These are phyloP conservation scores for Heliconius nattereri DNA, from an alignment of 1,140 invertebrate species.

Conservation along the genomic window DNA sequence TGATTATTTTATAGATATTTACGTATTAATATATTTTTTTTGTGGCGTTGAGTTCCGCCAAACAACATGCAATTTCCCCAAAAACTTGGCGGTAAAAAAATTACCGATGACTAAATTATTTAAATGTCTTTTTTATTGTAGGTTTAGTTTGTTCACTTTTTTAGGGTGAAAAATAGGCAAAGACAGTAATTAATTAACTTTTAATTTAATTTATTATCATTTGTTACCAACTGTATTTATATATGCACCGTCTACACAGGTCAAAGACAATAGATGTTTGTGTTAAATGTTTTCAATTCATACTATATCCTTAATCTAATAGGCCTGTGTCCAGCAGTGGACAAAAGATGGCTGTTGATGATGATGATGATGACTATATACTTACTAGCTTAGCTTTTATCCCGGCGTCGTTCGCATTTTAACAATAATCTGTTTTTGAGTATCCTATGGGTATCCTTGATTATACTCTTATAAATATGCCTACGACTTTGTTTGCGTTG, in stretches of 20 bases:
- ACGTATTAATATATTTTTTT: neutral
- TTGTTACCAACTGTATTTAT: neutral
- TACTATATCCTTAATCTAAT: neutral
- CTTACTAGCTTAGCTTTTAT: too few species aligned
- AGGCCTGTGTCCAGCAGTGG: too few species aligned
- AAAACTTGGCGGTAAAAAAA: too few species aligned
- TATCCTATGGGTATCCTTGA: too few species aligned
- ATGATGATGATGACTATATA: too few species aligned
- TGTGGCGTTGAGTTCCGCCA: too few species aligned
- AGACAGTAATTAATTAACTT: neutral
- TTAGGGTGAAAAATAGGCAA: neutral
- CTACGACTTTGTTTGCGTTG: too few species aligned
- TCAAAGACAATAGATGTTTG: constrained; percentile 6
- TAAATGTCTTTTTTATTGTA: neutral
- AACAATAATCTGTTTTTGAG: too few species aligned
- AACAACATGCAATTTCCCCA: neutral
- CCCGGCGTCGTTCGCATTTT: too few species aligned
- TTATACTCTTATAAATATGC: too few species aligned
- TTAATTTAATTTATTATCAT: neutral
- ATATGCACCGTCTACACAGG: neutral
- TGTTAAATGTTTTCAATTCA: neutral
- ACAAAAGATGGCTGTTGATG: too few species aligned
- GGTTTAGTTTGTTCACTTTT: neutral
- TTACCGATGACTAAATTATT: neutral
- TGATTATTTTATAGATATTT: too few species aligned